Base-by-base conservation (phyloP, 2,888 invertebrate species). In the Cephus rjabovi region DNA sequence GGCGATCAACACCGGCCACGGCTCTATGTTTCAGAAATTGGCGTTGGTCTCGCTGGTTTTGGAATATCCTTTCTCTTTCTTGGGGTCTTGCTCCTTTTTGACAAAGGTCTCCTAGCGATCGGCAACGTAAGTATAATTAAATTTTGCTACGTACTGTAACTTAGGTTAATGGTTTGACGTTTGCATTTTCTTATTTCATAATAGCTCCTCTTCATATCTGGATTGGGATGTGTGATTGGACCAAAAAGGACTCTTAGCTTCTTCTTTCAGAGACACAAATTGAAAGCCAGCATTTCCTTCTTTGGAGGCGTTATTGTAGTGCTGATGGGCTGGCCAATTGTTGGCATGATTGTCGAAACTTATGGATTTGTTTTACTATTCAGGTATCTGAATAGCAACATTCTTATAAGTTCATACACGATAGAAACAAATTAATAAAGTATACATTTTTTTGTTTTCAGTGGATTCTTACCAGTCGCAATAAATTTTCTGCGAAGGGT, bases 251-350 rank as follows among this genome's bases (percentile, higher is more conserved):
- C 99, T 11, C 95, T 99, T 88, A 95, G 97, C 89, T 99, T 99
- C 92, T 99, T 99, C 93, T 99, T 99, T 92, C 99, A 99, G 93
- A 93, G 95, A 83, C 98, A 99, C 91, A 99, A 99, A 94, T 93
- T 97, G 76, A 98, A 96, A 93, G 99, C 97, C 0, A 96, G 97
- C 0, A 92, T 95, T 1, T 95, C 97, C 0, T 99, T 99, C 92
- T 96, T 99, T 89, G 97, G 97, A 23, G 99, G 99, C 2, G 97
- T 99, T 85, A 91, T 95, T 9, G 94, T 99, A 76, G 99, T 99
- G 35, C 93, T 99, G 15, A 91, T 98, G 68, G 99, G 99, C 12
- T 99, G 97, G 96, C 99, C 99, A 0, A 93, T 99, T 85, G 93
- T 99, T 78, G 99, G 99, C 80, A 99, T 99, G 97, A 93, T 98